These are phyloP conservation scores for Cheilosia grossa DNA, from an alignment of 2,888 invertebrate genomes.

Conservation along the genomic window DNA sequence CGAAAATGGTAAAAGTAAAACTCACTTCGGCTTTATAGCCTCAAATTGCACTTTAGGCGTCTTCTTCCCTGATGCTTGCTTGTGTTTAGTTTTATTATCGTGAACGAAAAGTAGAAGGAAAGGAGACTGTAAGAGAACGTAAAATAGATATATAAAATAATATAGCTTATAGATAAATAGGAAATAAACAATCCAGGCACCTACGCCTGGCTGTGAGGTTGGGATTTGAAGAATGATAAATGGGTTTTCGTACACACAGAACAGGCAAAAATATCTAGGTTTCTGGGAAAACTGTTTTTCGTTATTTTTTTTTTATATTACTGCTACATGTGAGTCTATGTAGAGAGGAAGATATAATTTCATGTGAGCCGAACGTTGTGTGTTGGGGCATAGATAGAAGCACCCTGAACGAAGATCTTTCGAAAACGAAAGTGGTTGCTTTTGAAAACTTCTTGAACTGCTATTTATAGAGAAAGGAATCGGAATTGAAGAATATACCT, in stretches of 20 bases:
- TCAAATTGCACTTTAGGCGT: conserved; percentile 65
- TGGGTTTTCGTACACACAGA: conserved; percentile 57
- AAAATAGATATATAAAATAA: too few relatives aligned
- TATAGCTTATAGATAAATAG: conserved; percentile 55
- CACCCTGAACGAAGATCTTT: conserved; percentile 23
- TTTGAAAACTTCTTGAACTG: conserved; percentile 59
- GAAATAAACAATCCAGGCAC: conserved; percentile 54
- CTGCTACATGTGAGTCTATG: not conserved
- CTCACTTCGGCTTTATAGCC: conserved; percentile 63
- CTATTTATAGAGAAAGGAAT: conserved; percentile 48
- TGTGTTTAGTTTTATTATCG: conserved; percentile 56
- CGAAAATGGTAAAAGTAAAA: not conserved
- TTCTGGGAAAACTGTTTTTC: conserved; percentile 74
- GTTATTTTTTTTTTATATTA: conserved; percentile 47
- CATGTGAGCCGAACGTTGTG: not conserved
- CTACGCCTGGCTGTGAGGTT: conserved; percentile 60
- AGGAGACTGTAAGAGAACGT: conserved; percentile 12
- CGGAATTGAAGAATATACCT: conserved; percentile 4
- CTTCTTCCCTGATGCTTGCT: conserved; percentile 18
- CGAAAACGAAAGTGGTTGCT: conserved; percentile 68
- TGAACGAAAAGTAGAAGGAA: conserved; percentile 12
- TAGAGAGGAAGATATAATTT: conserved; percentile 14
- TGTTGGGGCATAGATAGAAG: conserved; percentile 32
- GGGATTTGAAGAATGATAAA: conserved; percentile 69
- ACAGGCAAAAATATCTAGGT: conserved; percentile 69